These are phyloP conservation scores for Dasypolia templi DNA, from an alignment of 2,888 invertebrate species.

Conservation along the genomic window DNA sequence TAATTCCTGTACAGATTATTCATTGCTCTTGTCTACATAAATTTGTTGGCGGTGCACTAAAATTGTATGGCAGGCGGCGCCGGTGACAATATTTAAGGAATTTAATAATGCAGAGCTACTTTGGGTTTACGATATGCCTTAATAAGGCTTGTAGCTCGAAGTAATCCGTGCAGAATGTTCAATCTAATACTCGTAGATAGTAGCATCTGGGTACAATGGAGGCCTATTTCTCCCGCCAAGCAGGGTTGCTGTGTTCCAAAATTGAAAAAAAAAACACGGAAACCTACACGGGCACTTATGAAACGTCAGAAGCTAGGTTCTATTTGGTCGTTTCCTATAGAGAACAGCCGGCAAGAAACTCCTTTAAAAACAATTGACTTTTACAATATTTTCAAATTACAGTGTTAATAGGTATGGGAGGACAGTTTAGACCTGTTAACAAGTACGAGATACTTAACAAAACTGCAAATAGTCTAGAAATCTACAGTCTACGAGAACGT, in stretches of 20 bases:
- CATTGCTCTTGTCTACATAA: slow-evolving; percentile 75
- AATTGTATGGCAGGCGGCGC: slow-evolving; percentile 57
- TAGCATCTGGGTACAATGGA: slow-evolving; percentile 21
- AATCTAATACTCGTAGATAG: not conserved
- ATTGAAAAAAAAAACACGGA: too few relatives aligned
- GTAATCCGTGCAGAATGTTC: slow-evolving; percentile 10
- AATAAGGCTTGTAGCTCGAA: not conserved
- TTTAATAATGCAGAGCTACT: slow-evolving; percentile 50
- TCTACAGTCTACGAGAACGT: too few relatives aligned
- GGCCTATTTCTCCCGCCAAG: not conserved
- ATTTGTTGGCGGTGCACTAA: slow-evolving; percentile 67
- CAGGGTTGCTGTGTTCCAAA: not conserved
- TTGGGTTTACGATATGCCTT: slow-evolving; percentile 14
- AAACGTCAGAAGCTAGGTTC: too few relatives aligned
- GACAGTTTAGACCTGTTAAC: too few relatives aligned
- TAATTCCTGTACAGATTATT: slow-evolving; percentile 82
- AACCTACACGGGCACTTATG: too few relatives aligned
- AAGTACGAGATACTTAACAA: too few relatives aligned
- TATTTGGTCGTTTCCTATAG: too few relatives aligned
- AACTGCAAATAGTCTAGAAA: too few relatives aligned
- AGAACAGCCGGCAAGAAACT: too few relatives aligned
- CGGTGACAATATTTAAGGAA: slow-evolving; percentile 60
- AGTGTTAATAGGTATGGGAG: too few relatives aligned
- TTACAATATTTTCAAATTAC: too few relatives aligned
- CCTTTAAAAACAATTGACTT: too few relatives aligned